A percentile compares a stretch with the other conserved stretches of the same genome.
phyloP scores from a whole-genome alignment of 2,113 vertebrate species.

The Manacus vitellinus region DNA sequence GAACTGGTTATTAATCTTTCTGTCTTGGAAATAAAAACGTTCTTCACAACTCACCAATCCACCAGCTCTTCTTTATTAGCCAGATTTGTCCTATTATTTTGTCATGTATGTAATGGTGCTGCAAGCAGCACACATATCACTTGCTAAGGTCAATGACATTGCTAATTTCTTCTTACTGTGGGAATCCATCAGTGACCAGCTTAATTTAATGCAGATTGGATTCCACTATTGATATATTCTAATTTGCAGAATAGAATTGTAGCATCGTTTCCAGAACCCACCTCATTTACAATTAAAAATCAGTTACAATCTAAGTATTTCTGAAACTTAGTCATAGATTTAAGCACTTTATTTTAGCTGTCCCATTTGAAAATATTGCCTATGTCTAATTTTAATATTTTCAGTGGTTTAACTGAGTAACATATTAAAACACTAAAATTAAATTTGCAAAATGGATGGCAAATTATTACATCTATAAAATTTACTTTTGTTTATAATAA shows the following conservation, averaged over 20 bases:
- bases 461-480: not conserved
- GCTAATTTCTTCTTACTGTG: conserved; percentile 15
- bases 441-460: not conserved
- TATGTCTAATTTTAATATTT: not conserved
- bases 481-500: not conserved
- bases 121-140: not conserved
- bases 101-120: not conserved
- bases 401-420: not conserved
- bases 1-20: conserved; percentile 1
- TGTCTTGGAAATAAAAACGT: not conserved
- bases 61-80: not conserved
- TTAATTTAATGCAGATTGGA: not conserved
- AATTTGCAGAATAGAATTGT: not conserved
- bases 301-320: not conserved
- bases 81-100: not conserved
- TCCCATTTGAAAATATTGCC: not conserved
- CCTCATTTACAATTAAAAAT: not conserved
- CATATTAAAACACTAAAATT: not conserved
- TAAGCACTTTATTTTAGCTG: not conserved
- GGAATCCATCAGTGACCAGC: not conserved
- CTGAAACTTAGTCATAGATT: not conserved
- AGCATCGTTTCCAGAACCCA: not conserved
- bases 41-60: not conserved
- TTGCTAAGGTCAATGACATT: not conserved
- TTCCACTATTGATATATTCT: not conserved